Evolutionary conservation across 2,797 vertebrate species (phyloP).

Genomic region (Denticeps clupeoides): DNA sequence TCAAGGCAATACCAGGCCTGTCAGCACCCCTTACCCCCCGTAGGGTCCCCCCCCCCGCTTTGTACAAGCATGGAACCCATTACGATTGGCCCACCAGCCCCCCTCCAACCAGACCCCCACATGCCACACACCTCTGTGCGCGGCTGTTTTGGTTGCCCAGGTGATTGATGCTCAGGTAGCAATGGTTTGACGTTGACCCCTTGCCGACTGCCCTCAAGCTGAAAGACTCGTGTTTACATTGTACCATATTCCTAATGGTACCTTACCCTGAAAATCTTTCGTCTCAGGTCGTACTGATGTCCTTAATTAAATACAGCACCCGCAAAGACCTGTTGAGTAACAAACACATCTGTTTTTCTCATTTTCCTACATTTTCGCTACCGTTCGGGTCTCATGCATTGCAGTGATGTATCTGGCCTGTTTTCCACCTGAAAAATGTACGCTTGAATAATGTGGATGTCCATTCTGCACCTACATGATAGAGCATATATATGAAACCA

Average conservation of each 20-base stretch:
- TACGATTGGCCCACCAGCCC: slow-evolving; percentile 7
- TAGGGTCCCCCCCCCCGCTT: neutral
- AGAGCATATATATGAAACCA: too few relatives aligned
- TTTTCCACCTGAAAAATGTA: too few relatives aligned
- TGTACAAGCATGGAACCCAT: slow-evolving; percentile 9
- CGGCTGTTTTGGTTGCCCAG: neutral
- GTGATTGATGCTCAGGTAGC: slow-evolving; percentile 20
- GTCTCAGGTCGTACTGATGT: neutral
- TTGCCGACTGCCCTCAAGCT: neutral
- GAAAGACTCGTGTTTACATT: neutral
- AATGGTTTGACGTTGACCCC: slow-evolving; percentile 6
- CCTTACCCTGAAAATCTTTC: neutral
- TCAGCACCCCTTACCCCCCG: slow-evolving; percentile 10
- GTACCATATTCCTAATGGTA: neutral
- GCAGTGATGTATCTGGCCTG: neutral
- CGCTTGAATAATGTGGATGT: too few relatives aligned
- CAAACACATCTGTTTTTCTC: neutral
- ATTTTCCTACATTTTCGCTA: neutral
- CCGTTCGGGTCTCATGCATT: neutral
- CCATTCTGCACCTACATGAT: too few relatives aligned
- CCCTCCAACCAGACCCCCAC: too few relatives aligned
- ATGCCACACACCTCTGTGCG: too few relatives aligned
- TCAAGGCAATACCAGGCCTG: slow-evolving; percentile 7
- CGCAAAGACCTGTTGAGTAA: neutral
- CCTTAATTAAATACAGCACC: neutral